phyloP scores from a whole-genome alignment of 2,888 invertebrate genomes.

The Hydroisotoma schaefferi region DNA sequence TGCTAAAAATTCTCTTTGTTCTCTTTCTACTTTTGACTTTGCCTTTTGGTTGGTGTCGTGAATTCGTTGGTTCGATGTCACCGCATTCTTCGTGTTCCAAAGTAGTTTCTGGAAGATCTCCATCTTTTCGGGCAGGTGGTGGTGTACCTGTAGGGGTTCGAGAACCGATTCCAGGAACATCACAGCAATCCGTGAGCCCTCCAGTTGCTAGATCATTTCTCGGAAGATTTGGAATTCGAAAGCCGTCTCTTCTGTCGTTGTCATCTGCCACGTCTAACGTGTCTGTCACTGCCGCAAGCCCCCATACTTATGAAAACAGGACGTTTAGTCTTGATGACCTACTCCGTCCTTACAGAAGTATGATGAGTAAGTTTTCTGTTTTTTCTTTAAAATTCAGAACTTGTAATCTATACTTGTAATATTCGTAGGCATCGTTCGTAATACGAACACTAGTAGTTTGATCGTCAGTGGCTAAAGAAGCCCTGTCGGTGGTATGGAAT shows the following conservation, averaged over 20 bases:
- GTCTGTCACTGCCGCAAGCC: conserved; percentile 58
- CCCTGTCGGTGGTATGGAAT: too few relatives aligned
- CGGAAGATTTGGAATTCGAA: conserved; percentile 80
- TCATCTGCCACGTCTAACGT: conserved; percentile 53
- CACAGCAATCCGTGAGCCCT: conserved; percentile 50
- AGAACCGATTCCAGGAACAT: conserved; percentile 44
- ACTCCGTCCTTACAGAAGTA: conserved; percentile 62
- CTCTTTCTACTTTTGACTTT: not conserved
- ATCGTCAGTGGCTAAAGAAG: too few relatives aligned
- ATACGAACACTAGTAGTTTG: too few relatives aligned
- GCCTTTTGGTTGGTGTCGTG: not conserved
- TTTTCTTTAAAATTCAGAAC: not conserved
- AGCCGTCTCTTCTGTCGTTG: conserved; percentile 79
- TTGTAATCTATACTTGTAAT: too few relatives aligned
- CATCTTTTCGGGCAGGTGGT: conserved; percentile 46
- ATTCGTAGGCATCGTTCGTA: too few relatives aligned
- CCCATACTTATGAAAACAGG: conserved; percentile 55
- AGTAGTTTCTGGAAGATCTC: conserved; percentile 44
- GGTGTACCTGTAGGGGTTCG: conserved; percentile 30
- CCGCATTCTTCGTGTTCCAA: conserved; percentile 9
- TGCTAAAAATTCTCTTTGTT: not conserved
- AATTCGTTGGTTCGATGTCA: conserved; percentile 9
- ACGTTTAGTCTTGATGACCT: conserved; percentile 86
- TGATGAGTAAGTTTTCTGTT: conserved; percentile 44
- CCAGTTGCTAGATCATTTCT: conserved; percentile 67